Evolutionary conservation across 2,797 vertebrate species (phyloP).

Genomic region (Pangasius macronema): DNA sequence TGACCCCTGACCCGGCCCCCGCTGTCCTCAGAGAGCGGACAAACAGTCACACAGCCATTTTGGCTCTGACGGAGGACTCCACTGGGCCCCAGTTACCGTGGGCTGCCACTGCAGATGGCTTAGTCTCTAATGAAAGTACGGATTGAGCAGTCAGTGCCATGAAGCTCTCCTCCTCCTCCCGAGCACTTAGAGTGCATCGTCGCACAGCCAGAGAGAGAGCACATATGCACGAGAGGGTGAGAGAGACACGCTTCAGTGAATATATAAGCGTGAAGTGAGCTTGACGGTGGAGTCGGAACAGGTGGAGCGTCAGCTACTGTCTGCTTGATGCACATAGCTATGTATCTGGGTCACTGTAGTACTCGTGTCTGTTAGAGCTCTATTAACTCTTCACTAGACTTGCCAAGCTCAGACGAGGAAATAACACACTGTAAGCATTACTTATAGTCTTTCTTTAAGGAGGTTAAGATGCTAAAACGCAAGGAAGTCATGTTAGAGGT

Average conservation of each 20-base stretch:
- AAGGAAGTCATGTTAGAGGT: neutral
- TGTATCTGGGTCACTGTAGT: conserved; percentile 14
- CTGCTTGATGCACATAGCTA: conserved; percentile 13
- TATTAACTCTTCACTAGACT: conserved; percentile 5
- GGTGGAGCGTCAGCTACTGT: conserved; percentile 20
- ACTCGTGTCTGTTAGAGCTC: conserved; percentile 20
- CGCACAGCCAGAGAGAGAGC: conserved; percentile 7
- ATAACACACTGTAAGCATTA: neutral
- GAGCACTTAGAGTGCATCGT: conserved; percentile 25
- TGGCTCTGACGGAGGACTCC: conserved; percentile 71
- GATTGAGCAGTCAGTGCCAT: conserved; percentile 73
- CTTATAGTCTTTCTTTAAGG: neutral
- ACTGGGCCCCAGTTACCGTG: conserved; percentile 63
- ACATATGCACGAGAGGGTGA: conserved; percentile 19
- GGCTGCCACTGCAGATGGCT: conserved; percentile 59
- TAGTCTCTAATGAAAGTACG: conserved; percentile 77
- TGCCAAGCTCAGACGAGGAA: neutral
- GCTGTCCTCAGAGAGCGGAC: conserved; percentile 58
- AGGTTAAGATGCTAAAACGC: conserved; percentile 7
- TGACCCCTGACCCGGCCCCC: conserved; percentile 68
- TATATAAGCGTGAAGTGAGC: conserved; percentile 35
- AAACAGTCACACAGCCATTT: conserved; percentile 70
- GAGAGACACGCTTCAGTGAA: conserved; percentile 7
- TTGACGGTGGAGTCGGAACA: conserved; percentile 30
- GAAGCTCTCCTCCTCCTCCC: conserved; percentile 61